phyloP scores from a whole-genome alignment of 2,888 invertebrate genomes.

The Seira ritae region DNA sequence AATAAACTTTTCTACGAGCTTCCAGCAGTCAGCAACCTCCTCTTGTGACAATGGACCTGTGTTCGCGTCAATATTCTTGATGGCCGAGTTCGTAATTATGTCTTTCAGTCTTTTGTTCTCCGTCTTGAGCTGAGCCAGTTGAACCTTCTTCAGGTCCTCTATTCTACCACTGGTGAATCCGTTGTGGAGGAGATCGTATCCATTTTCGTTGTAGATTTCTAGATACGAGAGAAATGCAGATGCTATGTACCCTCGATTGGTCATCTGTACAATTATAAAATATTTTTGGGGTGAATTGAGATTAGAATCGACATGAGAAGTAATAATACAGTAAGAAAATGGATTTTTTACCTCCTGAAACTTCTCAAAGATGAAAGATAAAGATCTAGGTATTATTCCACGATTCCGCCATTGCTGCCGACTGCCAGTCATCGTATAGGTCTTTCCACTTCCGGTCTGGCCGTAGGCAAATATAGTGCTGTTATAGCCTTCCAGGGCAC shows the following conservation, averaged over 20 bases:
- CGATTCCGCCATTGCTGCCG: conserved; percentile 76
- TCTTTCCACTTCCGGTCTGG: conserved; percentile 80
- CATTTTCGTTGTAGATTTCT: conserved; percentile 79
- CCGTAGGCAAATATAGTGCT: conserved; percentile 80
- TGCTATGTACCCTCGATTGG: conserved; percentile 66
- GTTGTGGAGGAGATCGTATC: conserved; percentile 78
- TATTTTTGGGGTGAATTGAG: too few relatives aligned
- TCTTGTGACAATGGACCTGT: conserved; percentile 55
- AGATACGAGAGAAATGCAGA: conserved; percentile 77
- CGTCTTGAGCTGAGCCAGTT: conserved; percentile 75
- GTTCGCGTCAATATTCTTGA: conserved; percentile 62
- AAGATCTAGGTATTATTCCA: conserved; percentile 78
- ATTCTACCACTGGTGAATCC: conserved; percentile 75
- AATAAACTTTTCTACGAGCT: conserved; percentile 63
- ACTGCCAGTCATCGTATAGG: conserved; percentile 78
- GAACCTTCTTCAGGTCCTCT: conserved; percentile 78
- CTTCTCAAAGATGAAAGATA: conserved; percentile 77
- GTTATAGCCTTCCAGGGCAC: conserved; percentile 79
- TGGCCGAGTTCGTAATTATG: conserved; percentile 74
- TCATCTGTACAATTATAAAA: conserved; percentile 32
- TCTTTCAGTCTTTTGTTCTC: conserved; percentile 76
- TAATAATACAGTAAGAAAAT: background rate
- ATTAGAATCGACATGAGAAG: background rate
- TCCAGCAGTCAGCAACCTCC: conserved; percentile 59
- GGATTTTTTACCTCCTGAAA: conserved; percentile 76